Evolutionary conservation across 2,888 invertebrate species (phyloP).

Genomic region (Nebria brevicollis): DNA sequence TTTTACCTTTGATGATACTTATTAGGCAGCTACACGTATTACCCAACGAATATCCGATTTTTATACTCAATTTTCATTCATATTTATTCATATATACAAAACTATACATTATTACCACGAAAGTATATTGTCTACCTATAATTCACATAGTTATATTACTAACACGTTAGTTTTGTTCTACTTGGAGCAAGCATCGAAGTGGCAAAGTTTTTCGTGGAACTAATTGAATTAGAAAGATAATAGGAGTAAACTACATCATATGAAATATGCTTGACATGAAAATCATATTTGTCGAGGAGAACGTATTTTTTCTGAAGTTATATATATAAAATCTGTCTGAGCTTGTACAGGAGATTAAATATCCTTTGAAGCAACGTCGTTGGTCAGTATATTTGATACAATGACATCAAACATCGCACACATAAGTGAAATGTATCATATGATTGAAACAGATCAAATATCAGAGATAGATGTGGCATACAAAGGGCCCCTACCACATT

Average conservation of each 20-base stretch:
- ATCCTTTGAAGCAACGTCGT: not conserved
- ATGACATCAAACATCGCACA: not conserved
- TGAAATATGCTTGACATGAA: not conserved
- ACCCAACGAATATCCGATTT: not conserved
- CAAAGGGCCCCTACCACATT: not conserved
- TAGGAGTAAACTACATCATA: no score
- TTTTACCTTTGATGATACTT: not conserved
- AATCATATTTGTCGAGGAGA: not conserved
- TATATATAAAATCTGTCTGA: not conserved
- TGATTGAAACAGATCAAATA: constrained; percentile 1
- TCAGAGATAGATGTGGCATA: not conserved
- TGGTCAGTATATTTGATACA: constrained; percentile 1
- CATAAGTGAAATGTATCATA: constrained; percentile 1
- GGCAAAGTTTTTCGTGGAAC: no score
- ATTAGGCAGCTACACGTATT: not conserved
- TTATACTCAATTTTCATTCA: no score
- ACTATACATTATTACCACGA: no score
- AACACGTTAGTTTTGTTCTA: no score
- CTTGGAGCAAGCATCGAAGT: no score
- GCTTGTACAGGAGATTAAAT: not conserved
- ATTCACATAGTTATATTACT: no score
- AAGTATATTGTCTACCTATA: no score
- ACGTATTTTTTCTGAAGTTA: not conserved
- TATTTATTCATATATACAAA: no score
- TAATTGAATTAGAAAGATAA: no score